phyloP scores from a whole-genome alignment of 2,888 invertebrate genomes.

The Crossocerus cetratus region DNA sequence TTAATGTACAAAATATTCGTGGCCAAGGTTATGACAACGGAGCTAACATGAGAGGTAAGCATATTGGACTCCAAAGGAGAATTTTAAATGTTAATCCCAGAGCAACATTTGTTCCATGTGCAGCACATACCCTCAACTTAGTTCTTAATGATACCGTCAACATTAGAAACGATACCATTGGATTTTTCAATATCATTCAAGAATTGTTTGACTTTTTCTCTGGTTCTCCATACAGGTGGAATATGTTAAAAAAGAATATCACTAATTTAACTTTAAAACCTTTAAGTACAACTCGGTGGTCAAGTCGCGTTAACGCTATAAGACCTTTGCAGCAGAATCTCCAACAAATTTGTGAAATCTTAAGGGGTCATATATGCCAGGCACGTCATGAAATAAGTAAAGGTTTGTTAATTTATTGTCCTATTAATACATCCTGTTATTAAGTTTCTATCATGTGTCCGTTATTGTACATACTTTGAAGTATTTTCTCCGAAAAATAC shows the following conservation, averaged over 20 bases:
- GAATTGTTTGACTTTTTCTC: constrained; percentile 37
- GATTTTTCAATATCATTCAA: constrained; percentile 30
- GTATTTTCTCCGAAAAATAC: too few species aligned
- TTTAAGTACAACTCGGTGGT: constrained; percentile 46
- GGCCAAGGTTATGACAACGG: constrained; percentile 36
- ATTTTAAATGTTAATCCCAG: constrained; percentile 29
- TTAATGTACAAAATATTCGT: constrained; percentile 25
- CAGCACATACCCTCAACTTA: constrained; percentile 27
- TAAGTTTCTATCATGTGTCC: too few species aligned
- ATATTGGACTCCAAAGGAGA: constrained; percentile 27
- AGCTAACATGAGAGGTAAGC: constrained; percentile 30
- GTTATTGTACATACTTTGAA: too few species aligned
- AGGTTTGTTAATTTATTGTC: too few species aligned
- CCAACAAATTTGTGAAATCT: constrained; percentile 41
- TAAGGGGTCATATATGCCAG: too few species aligned
- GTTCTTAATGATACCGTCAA: constrained; percentile 29
- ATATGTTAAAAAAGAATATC: constrained; percentile 39
- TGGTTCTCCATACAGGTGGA: constrained; percentile 45
- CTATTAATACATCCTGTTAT: too few species aligned
- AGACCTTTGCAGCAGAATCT: constrained; percentile 39
- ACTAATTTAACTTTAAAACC: constrained; percentile 48
- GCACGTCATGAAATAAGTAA: too few species aligned
- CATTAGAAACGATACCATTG: constrained; percentile 11
- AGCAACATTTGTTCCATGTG: constrained; percentile 32
- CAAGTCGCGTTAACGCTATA: constrained; percentile 42